Base-by-base conservation (phyloP, 2,888 invertebrate genomes). In the Protodeltote pygarga region DNA sequence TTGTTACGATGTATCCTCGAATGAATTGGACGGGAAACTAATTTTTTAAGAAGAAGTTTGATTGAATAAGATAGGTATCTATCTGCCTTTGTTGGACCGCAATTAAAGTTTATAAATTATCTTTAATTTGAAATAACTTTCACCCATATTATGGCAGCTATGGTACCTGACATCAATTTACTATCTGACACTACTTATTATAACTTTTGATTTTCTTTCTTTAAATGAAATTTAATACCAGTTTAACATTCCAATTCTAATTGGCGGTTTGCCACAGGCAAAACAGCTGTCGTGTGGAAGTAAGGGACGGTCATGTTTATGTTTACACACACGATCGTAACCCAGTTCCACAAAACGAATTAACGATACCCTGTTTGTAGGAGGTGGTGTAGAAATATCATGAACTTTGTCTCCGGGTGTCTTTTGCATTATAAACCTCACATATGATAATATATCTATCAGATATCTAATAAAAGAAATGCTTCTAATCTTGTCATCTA, bases 271-370 rank as follows among this genome's bases (percentile, higher is more conserved):
- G 77, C 80, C 73, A 78, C 59, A 45, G 52, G 51, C 59, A 52
- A 62, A 66, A 59, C 72, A 71, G 70, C 71, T 79, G 82, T 79
- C 79, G 71, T 75, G 78, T 76, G 74, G 81, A 82, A 81, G 77
- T 78, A 69, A 69, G 57, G 67, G 64, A 58, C 71, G 62, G 47
- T 70, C 60, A 49, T 79, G 81, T 86, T 84, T 83, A 77, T 75
- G 82, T 85, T 81, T 82, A 83, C 76, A 59, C 64, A 83, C 76
- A 59, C 64, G 42, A 72, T 71, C 66, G 74, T 81, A 83, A 83
- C 85, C 81, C 73, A 84, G 78, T 75, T 81, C 75, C 73, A 48
- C 62, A 55, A 49, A 49, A 29, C 52, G 55, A 67, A 69, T 66
- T 64, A 33, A 23, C 14, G 42, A 48, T 44, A 47, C 44, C 35